Evolutionary conservation across 2,113 vertebrate genomes (phyloP).

Genomic region (Nerophis ophidion): DNA sequence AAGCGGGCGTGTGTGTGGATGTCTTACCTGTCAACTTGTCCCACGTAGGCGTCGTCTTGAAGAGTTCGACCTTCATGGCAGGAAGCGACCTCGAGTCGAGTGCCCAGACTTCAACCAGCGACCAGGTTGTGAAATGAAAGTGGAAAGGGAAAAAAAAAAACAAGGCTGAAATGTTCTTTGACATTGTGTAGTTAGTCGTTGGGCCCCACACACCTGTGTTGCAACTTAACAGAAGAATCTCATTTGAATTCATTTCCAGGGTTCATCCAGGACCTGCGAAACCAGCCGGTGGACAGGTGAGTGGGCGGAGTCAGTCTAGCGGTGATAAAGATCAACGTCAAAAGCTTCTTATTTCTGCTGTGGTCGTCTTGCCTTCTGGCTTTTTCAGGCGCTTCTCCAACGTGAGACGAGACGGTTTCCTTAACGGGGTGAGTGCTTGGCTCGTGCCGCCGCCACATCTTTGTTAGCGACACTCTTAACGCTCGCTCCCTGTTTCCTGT

Average conservation of each 20-base stretch:
- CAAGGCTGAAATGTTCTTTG: not conserved
- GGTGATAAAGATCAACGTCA: not conserved
- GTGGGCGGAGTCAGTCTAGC: not conserved
- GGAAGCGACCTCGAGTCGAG: conserved; percentile 96
- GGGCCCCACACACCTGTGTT: not conserved
- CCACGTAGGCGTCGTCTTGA: conserved; percentile 95
- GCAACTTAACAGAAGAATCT: not conserved
- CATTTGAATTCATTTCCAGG: conserved; percentile 69
- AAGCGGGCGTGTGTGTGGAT: conserved; percentile 14
- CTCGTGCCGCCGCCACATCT: not conserved
- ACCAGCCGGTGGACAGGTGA: conserved; percentile 94
- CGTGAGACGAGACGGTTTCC: conserved; percentile 91
- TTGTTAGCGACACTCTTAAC: not conserved
- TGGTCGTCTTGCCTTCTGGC: conserved; percentile 2
- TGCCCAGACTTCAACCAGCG: conserved; percentile 95
- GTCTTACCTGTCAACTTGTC: conserved; percentile 79
- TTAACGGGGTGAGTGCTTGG: conserved; percentile 89
- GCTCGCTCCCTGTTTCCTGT: conserved; percentile 1
- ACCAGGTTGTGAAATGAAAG: conserved; percentile 76
- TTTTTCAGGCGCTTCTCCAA: conserved; percentile 89
- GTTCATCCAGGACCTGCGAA: conserved; percentile 95
- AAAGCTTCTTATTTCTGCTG: too few relatives aligned
- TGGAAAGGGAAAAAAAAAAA: not conserved
- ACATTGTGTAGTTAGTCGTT: not conserved
- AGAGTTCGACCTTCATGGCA: conserved; percentile 97